Percentiles rank a stretch among this genome's conserved stretches.
phyloP scores from a whole-genome alignment of 2,797 vertebrate genomes.

The Poeciliopsis turneri region DNA sequence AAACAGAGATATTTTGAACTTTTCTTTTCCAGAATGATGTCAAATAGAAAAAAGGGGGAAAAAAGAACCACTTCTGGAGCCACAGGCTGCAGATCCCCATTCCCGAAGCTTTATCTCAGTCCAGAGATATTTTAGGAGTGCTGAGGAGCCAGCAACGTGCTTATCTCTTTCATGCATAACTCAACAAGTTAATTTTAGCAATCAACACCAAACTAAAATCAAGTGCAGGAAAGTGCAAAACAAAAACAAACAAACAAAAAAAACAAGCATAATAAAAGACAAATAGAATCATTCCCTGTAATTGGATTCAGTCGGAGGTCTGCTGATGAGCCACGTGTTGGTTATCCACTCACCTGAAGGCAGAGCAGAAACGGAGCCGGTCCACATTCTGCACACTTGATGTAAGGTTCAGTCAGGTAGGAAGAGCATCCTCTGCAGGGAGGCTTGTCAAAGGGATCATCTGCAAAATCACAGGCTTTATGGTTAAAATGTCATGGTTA shows the following conservation, averaged over 20 bases:
- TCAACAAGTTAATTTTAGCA: neutral
- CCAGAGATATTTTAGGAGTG: neutral
- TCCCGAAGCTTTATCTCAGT: neutral
- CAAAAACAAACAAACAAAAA: neutral
- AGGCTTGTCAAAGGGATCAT: constrained; percentile 93
- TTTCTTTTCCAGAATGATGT: neutral
- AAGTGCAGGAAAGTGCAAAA: neutral
- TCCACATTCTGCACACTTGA: constrained; percentile 97
- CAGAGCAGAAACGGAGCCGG: constrained; percentile 94
- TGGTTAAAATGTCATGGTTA: neutral
- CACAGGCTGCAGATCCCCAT: neutral
- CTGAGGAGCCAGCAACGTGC: neutral
- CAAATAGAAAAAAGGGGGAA: neutral
- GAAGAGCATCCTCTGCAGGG: constrained; percentile 95
- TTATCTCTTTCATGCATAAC: neutral
- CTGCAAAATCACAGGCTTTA: constrained; percentile 70
- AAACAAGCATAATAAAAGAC: neutral
- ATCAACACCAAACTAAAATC: neutral
- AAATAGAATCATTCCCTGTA: neutral
- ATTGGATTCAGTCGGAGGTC: neutral
- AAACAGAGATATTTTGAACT: neutral
- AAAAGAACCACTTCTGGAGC: neutral
- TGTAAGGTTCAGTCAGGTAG: constrained; percentile 93
- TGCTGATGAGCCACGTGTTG: neutral
- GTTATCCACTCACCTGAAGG: constrained; percentile 85